Evolutionary conservation across 2,888 invertebrate genomes (phyloP), one percentile per base, ranked within the genome.

Genomic region (Tromatobia lineatoria): DNA sequence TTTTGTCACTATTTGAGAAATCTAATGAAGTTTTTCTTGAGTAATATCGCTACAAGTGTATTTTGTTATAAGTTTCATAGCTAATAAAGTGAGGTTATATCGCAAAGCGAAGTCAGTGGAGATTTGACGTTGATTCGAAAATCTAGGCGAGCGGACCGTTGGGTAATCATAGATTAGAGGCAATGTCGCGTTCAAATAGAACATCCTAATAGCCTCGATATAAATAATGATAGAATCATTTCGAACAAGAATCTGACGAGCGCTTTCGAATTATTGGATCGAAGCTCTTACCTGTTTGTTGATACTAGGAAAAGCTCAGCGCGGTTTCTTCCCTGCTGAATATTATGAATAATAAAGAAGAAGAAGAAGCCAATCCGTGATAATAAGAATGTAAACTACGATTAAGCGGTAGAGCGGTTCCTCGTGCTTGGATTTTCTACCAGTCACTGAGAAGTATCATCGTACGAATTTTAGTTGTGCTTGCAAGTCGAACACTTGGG

Each of bases 341-440:
- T 69, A 34, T 69, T 45, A 45, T 69, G 50, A 52, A 52, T 34
- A n/a, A 50, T 69, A 47, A n/a, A n/a, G n/a, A n/a, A n/a, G n/a
- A n/a, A 20, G 34, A 20, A 29, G 29, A 50, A 29, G 45, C 18
- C 70, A 34, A 61, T 18, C 74, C 18, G 54, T 34, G 74, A 47
- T 29, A 59, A 25, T 61, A 29, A 73, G 45, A 59, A 45, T 61
- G 74, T 74, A 61, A 61, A 61, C 61, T 57, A 15, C 34, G 50
- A 71, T 42, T 25, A 71, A 71, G 45, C 73, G 54, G 52, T 54
- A 52, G 15, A 73, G 23, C 42, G 38, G 42, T 61, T 74, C 61
- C 50, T 61, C 74, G 61, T 47, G 61, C 47, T 74, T 61, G 29
- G 8, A 18, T n/a, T 73, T 73, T 59, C 61, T 74, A 74, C 74